Evolutionary conservation across 2,888 invertebrate genomes (phyloP), one percentile per base, ranked within the genome.

Genomic region (Tanaodytes sp.): DNA sequence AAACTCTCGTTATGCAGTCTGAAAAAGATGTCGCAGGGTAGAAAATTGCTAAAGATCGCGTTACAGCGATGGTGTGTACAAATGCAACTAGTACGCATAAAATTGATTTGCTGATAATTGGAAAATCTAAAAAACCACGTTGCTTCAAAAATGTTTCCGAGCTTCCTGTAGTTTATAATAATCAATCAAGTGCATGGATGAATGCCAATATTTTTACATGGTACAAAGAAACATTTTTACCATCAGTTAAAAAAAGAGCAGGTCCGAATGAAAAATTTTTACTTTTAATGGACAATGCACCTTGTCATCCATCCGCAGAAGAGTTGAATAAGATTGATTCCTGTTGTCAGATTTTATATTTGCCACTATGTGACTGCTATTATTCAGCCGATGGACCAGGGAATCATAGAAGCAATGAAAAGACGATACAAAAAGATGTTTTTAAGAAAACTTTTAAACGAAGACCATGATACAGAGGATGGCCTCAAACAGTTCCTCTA

Each of bases 141-240:
- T 75, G 74, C 43, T 78, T 78, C 40, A 76, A 76, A 62, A 73
- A 75, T 46, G 45, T 75, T 5, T 33, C 33, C 8, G 31, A 27
- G 1, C 51, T 77, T 18, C 75, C 75, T 19, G 62, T 77, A 3
- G 19, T 49, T 9, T 76, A 76, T 37, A 59, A 61, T 59, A 18
- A 31, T 6, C 76, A 76, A 37, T 52, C 54, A 20, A 77, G 31
- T 31, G 77, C 78, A 1, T 79, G 78, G 78, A 79, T 80, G 77
- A 72, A 70, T 48, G 30, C 31, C 14, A 39, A 20, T 12, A 66
- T 76, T 31, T 76, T 77, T 37, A 30, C 68, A 9, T 78, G 79
- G 77, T 78, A 71, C 20, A 58, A 14, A 33, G 23, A 48, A 1
- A 31, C 18, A 1, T 77, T 76, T 58, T 63, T 76, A 39, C 66